A percentile compares a stretch with the other conserved stretches of the same genome.
Conservation (phyloP, 1,140 invertebrate species). For the Meloidogyne exigua region DNA sequence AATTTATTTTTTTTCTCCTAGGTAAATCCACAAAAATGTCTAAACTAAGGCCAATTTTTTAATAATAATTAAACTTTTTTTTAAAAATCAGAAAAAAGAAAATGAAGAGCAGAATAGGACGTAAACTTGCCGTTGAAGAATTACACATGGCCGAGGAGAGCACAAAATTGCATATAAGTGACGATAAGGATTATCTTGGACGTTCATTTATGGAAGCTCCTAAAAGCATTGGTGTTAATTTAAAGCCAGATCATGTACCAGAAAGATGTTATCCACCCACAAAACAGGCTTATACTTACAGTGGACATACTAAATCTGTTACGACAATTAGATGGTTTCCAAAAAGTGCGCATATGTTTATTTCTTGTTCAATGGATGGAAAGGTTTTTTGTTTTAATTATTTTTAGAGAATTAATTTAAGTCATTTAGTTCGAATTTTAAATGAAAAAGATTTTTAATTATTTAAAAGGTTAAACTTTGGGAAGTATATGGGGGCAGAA, state of each 20-base stretch:
- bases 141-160: constrained; percentile 76
- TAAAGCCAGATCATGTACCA: constrained; percentile 84
- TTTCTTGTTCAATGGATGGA: constrained; percentile 94
- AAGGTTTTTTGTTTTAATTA: constrained; percentile 75
- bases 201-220: constrained; percentile 88
- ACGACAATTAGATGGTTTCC: constrained; percentile 94
- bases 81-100: constrained; percentile 53
- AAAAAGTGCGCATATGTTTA: constrained; percentile 83
- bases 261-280: constrained; percentile 96
- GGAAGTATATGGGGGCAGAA: constrained; percentile 93
- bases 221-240: constrained; percentile 90
- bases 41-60: too few species aligned
- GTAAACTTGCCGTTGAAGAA: constrained; percentile 48
- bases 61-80: too few species aligned
- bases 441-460: neutral
- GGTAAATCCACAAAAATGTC: too few species aligned
- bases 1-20: too few species aligned
- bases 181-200: constrained; percentile 91
- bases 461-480: constrained; percentile 74
- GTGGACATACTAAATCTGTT: constrained; percentile 94
- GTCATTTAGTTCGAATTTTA: constrained; percentile 8
- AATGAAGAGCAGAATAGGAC: constrained; percentile 49
- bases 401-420: neutral
- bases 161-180: constrained; percentile 89
- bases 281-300: constrained; percentile 90